These are phyloP conservation scores for Enteromius viviparus DNA, from an alignment of 2,797 vertebrate species.

Conservation along the genomic window DNA sequence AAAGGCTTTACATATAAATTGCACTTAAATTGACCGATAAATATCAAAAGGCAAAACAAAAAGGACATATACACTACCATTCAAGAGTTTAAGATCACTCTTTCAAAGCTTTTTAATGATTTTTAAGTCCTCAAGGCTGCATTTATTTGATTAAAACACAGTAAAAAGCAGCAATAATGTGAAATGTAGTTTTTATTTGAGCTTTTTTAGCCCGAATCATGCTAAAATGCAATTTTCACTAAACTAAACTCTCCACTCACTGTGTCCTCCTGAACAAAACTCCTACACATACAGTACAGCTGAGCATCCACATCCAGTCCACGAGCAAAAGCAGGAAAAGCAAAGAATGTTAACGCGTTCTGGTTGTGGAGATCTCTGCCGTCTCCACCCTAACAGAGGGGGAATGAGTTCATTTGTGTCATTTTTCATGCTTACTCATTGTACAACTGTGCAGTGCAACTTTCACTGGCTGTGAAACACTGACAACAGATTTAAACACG, in stretches of 20 bases:
- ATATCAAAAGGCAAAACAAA: neutral
- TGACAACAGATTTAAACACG: conserved; percentile 4
- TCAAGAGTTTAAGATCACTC: neutral
- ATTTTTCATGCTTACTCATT: conserved; percentile 33
- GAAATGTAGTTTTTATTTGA: neutral
- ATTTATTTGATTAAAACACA: neutral
- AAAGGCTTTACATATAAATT: neutral
- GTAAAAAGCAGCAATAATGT: too few relatives aligned
- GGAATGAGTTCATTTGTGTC: conserved; percentile 33
- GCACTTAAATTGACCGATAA: neutral
- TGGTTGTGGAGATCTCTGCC: conserved; percentile 1
- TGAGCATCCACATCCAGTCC: neutral
- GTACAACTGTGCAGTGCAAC: conserved; percentile 24
- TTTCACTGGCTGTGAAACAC: neutral
- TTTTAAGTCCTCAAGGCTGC: too few relatives aligned
- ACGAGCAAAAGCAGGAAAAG: conserved; percentile 8
- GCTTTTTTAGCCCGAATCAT: neutral
- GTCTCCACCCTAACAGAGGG: conserved; percentile 7
- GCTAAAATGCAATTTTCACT: neutral
- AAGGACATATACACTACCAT: neutral
- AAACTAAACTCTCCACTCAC: neutral
- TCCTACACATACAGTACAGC: conserved; percentile 7
- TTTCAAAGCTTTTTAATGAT: neutral
- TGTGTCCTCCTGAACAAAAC: conserved; percentile 11
- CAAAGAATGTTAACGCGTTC: conserved; percentile 1